Evolutionary conservation across 2,888 invertebrate species (phyloP).

Genomic region (Cheilosia urbana): DNA sequence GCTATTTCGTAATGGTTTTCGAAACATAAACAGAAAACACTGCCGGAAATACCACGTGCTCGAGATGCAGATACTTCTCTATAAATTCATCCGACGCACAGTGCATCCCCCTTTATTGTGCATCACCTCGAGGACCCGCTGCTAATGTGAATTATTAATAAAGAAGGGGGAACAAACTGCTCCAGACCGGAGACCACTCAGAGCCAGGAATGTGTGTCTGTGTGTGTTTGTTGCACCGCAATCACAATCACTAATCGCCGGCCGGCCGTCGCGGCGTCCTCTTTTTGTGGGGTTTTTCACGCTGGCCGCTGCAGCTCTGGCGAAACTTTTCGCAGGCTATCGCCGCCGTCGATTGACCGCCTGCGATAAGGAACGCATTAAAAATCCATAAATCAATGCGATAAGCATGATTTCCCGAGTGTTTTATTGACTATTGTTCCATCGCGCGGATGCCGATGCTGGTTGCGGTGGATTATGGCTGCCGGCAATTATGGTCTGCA

Average conservation of each 20-base stretch:
- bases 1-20: constrained; percentile 45
- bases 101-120: constrained; percentile 20
- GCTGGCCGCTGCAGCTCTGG: constrained; percentile 48
- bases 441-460: constrained; percentile 47
- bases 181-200: constrained; percentile 14
- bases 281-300: constrained; percentile 33
- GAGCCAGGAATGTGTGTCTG: not conserved
- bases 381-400: constrained; percentile 84
- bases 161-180: constrained; percentile 65
- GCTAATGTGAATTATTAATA: constrained; percentile 84
- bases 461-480: constrained; percentile 73
- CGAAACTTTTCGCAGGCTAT: constrained; percentile 76
- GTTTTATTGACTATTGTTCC: constrained; percentile 84
- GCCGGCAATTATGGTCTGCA: constrained; percentile 72
- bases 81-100: constrained; percentile 55
- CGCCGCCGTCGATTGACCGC: constrained; percentile 76
- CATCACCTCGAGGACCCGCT: constrained; percentile 65
- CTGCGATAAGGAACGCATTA: constrained; percentile 84
- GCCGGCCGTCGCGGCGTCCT: not conserved
- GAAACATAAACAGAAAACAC: constrained; percentile 67
- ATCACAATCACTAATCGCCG: constrained; percentile 69
- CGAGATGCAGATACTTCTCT: not conserved
- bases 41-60: constrained; percentile 66
- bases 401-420: constrained; percentile 84
- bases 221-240: constrained; percentile 56